Percentiles rank a stretch among this genome's conserved stretches.
Conservation (phyloP, 2,113 vertebrate genomes). For the Gobio gobio region DNA sequence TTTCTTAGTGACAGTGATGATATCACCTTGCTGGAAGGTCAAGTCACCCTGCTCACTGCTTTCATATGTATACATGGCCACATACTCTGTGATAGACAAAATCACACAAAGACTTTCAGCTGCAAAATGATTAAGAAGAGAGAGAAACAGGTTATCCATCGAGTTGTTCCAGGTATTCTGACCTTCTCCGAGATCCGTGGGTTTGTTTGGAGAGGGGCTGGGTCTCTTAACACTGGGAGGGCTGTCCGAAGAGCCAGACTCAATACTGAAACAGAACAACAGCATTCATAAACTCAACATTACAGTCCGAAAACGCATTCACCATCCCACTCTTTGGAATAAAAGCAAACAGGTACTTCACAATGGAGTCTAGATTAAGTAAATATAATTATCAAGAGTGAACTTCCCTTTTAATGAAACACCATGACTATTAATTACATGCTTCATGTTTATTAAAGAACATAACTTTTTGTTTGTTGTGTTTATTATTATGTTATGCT, state of each 20-base stretch:
- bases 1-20: conserved; percentile 95
- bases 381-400: no score
- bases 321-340: not conserved
- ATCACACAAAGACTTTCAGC: conserved; percentile 3
- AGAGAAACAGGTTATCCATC: not conserved
- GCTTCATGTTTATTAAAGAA: no score
- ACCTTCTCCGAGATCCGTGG: conserved; percentile 88
- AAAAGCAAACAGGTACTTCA: not conserved
- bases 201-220: conserved; percentile 87
- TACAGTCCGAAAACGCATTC: not conserved
- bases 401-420: no score
- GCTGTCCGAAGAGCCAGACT: conserved; percentile 89
- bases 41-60: conserved; percentile 98
- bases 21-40: conserved; percentile 96
- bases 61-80: conserved; percentile 99
- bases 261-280: conserved; percentile 76
- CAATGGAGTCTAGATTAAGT: not conserved
- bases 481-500: not conserved
- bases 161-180: conserved; percentile 54
- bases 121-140: not conserved
- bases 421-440: no score
- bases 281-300: not conserved
- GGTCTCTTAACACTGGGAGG: conserved; percentile 91
- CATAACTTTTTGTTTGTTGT: not conserved
- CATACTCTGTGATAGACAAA: conserved; percentile 82